Percentiles rank a stretch among this genome's conserved stretches.
These are phyloP conservation scores for Morone chrysops DNA, from an alignment of 2,113 vertebrate species.

Conservation along the genomic window DNA sequence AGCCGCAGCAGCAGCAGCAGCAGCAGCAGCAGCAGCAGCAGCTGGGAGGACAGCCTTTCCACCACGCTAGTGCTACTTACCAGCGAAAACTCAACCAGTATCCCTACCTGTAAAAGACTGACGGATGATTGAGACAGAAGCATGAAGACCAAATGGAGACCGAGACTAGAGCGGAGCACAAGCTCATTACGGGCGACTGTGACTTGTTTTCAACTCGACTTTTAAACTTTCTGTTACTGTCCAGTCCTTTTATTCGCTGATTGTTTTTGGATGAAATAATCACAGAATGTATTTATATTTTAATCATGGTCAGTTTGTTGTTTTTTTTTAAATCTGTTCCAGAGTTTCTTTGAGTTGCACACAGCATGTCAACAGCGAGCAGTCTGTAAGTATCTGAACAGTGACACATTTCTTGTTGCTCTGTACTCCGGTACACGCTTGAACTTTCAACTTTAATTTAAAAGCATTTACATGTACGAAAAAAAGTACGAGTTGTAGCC, in stretches of 20 bases:
- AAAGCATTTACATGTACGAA: too few relatives aligned
- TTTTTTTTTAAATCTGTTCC: not conserved
- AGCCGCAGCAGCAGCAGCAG: slow-evolving; percentile 82
- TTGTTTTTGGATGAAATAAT: slow-evolving; percentile 7
- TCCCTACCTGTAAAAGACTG: slow-evolving; percentile 88
- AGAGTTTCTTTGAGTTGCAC: slow-evolving; percentile 12
- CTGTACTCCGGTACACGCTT: not conserved
- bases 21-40: slow-evolving; percentile 82
- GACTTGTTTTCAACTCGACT: slow-evolving; percentile 32
- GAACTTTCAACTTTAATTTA: not conserved
- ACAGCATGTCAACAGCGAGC: not conserved
- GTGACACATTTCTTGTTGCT: not conserved
- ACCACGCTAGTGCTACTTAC: slow-evolving; percentile 90
- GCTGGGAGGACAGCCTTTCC: slow-evolving; percentile 71
- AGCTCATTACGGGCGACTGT: slow-evolving; percentile 47
- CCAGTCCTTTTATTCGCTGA: not conserved
- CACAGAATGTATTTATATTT: slow-evolving; percentile 40
- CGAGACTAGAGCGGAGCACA: slow-evolving; percentile 61
- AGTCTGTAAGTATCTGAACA: not conserved
- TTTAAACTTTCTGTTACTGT: slow-evolving; percentile 9
- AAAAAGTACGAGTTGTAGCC: not conserved
- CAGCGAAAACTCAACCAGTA: slow-evolving; percentile 95
- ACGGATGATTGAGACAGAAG: slow-evolving; percentile 3
- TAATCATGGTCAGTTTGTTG: slow-evolving; percentile 11
- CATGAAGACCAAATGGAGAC: slow-evolving; percentile 55